A percentile compares a stretch with the other conserved stretches of the same genome.
phyloP scores from a whole-genome alignment of 2,113 vertebrate species.

The Bombycilla garrulus region DNA sequence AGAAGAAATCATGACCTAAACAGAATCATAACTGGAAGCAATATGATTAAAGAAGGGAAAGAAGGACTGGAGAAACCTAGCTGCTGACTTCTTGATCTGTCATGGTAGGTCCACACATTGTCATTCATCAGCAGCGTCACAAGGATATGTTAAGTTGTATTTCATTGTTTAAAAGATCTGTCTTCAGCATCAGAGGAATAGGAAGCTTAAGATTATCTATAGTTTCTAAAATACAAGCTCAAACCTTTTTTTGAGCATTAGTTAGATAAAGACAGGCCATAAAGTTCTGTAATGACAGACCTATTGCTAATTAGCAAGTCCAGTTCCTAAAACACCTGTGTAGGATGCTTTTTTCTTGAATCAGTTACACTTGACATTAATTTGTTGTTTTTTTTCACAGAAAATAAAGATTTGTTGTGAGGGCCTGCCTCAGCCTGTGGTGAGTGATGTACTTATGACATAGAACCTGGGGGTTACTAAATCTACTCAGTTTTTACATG shows the following conservation, averaged over 20 bases:
- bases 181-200: not conserved
- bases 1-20: not conserved
- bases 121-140: not conserved
- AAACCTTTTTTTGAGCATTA: not conserved
- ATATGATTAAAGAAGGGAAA: not conserved
- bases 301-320: not conserved
- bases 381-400: not conserved
- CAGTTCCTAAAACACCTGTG: not conserved
- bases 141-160: not conserved
- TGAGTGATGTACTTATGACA: not conserved
- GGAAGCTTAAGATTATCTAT: not conserved
- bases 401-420: not conserved
- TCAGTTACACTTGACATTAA: not conserved
- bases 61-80: not conserved
- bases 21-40: not conserved
- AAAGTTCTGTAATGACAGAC: not conserved
- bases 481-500: fast-evolving
- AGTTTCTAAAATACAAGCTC: not conserved
- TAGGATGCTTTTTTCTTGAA: not conserved
- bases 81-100: not conserved
- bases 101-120: not conserved
- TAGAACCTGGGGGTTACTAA: not conserved
- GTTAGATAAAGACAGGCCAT: not conserved
- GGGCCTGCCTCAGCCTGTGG: not conserved
- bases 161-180: not conserved